Percentiles rank a stretch among this genome's conserved stretches.
These are phyloP conservation scores for Siniperca chuatsi DNA, from an alignment of 2,113 vertebrate genomes.

Conservation along the genomic window DNA sequence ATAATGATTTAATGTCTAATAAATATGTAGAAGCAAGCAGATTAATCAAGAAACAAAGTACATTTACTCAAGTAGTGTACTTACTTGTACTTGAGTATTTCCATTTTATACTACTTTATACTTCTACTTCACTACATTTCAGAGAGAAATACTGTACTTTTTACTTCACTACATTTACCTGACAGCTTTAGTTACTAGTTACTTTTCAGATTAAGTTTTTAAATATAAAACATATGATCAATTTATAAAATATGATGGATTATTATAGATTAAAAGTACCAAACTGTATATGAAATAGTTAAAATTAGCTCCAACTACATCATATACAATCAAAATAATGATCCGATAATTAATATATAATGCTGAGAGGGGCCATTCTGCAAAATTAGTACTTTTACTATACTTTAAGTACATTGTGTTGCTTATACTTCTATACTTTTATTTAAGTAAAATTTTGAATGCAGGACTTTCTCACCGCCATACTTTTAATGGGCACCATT, in stretches of 20 bases:
- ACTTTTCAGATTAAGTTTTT: not conserved
- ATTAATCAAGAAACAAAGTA: not conserved
- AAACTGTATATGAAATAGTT: too few species aligned
- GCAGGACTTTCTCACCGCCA: too few species aligned
- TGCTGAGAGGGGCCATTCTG: too few species aligned
- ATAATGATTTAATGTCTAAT: not conserved
- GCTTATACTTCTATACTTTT: not conserved
- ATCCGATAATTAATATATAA: too few species aligned
- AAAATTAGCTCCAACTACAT: too few species aligned
- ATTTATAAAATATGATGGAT: too few species aligned
- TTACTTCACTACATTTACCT: not conserved
- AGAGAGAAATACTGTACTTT: not conserved
- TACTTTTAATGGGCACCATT: not conserved
- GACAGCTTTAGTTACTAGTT: not conserved
- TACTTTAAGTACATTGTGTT: too few species aligned
- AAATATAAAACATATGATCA: too few species aligned
- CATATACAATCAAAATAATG: too few species aligned
- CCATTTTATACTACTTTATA: not conserved
- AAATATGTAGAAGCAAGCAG: not conserved
- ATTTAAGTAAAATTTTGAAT: not conserved
- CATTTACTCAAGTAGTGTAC: not conserved
- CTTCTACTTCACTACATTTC: not conserved
- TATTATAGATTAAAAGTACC: too few species aligned
- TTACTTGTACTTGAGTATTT: not conserved
- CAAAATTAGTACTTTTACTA: too few species aligned